Evolutionary conservation across 2,888 invertebrate genomes (phyloP), one percentile per base, ranked within the genome.

Genomic region (Polia nebulosa): DNA sequence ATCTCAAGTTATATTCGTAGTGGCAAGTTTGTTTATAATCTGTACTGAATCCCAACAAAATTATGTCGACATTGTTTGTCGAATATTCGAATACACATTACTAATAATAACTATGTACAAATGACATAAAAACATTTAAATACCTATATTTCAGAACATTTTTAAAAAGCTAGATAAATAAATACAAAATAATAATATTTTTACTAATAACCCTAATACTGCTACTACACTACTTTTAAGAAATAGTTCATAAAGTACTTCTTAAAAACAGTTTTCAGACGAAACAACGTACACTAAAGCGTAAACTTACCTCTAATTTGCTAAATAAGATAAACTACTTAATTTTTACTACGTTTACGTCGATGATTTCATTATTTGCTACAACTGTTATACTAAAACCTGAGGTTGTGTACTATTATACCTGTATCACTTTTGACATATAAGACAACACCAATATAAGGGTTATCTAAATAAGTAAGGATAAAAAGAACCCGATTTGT

Each of bases 11-110:
- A n/a, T 32, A 20, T 56, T 39, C 3, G 34, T 58, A 77, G 39
- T 77, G 64, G 64, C 72, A 72, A 57, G 51, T 34, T 60, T 49
- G 39, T 27, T 49, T 34, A 25, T 49, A 29, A 41, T 57, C 6
- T 52, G 45, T 45, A 44, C 36, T 13, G 13, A 52, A 39, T 61
- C n/a, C 34, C 25, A 56, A 39, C 32, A 36, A 34, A 29, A 20
- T 1, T 5, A 51, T 51, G 29, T 32, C 20, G 13, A 52, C 15
- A 51, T 22, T 22, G 2, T 34, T 22, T 3, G 29, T 32, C 1
- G 11, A 13, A 22, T 34, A 34, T 34, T 34, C 17, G 15, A 68
- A 41, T 27, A 34, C 22, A 51, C 41, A 32, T 47, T 39, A 36
- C 22, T 51, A 15, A 51, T 41, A 13, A n/a, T 39, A n/a, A 32